Evolutionary conservation across 2,113 vertebrate genomes (phyloP), one percentile per base, ranked within the genome.

Genomic region (Arothron firmamentum): DNA sequence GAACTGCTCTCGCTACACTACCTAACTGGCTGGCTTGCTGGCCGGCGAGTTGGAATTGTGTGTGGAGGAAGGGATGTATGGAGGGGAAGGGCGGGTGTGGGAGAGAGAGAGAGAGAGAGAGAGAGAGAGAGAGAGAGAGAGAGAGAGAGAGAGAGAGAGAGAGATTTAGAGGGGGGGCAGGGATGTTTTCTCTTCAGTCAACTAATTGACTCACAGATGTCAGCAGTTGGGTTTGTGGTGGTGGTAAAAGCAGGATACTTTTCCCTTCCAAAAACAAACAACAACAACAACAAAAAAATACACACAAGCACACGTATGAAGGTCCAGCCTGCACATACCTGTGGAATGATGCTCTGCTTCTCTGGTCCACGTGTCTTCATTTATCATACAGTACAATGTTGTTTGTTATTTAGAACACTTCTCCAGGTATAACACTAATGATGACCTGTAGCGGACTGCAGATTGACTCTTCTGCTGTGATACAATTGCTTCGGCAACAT

Each of bases 151-250:
- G 78, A 75, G 43, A 21, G 38, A 17, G 61, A 69, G 66, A 70
- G 38, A 67, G 78, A 75, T n/a, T n/a, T n/a, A n/a, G n/a, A 17
- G 16, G 13, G 80, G 81, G 87, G 87, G 83, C 64, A 78, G 83
- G 84, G 82, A 76, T 89, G 83, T 87, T 89, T 90, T 89, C 84
- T 85, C 82, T 85, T 74, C 86, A 85, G 79, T 88, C 85, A 88
- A 78, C 84, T 89, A 89, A 91, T 91, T 90, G 88, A 85, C 87
- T 88, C 88, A 85, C 88, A 89, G 79, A 89, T 89, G 88, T 89
- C 85, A 87, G 78, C 71, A 88, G 82, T 79, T 14, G 59, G 59
- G 73, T 79, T 68, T 79, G 78, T 56, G 72, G 68, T 21, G 59
- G 63, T 65, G 75, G 66, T 58, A 52, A 58, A 78, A 76, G n/a